phyloP scores from a whole-genome alignment of 2,888 invertebrate genomes.

The Polymixis lichenea region DNA sequence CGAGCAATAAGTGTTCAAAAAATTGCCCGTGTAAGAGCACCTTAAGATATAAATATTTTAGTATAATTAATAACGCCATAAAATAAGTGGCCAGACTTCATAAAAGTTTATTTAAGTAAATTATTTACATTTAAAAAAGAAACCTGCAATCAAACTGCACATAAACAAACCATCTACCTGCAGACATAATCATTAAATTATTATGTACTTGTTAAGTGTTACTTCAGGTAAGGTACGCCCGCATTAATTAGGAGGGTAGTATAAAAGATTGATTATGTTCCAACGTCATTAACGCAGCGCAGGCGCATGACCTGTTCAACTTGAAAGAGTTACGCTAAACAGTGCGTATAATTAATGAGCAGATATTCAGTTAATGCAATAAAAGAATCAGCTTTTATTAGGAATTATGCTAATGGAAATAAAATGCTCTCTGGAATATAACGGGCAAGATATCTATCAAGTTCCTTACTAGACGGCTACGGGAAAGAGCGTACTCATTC shows the following conservation, averaged over 20 bases:
- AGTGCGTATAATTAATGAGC: slow-evolving; percentile 40
- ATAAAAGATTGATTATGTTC: slow-evolving; percentile 49
- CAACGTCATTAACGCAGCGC: slow-evolving; percentile 32
- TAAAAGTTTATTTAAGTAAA: background rate
- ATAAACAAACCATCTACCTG: slow-evolving; percentile 23
- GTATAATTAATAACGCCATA: slow-evolving; percentile 28
- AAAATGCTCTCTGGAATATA: background rate
- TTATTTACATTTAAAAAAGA: slow-evolving; percentile 14
- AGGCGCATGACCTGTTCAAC: slow-evolving; percentile 34
- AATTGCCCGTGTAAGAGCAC: no score
- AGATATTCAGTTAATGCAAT: slow-evolving; percentile 32
- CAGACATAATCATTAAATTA: slow-evolving; percentile 35
- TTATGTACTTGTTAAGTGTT: slow-evolving; percentile 11
- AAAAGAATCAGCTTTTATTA: slow-evolving; percentile 14
- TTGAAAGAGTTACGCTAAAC: slow-evolving; percentile 18
- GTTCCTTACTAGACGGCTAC: background rate
- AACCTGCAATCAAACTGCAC: slow-evolving; percentile 13
- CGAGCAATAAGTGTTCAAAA: no score
- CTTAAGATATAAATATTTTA: no score
- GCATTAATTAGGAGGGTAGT: slow-evolving; percentile 47
- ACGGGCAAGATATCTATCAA: background rate
- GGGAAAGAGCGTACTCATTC: background rate
- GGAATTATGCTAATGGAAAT: background rate
- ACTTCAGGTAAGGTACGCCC: slow-evolving; percentile 31
- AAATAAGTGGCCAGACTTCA: slow-evolving; percentile 16